phyloP scores from a whole-genome alignment of 2,113 vertebrate species.

The Procapra przewalskii region DNA sequence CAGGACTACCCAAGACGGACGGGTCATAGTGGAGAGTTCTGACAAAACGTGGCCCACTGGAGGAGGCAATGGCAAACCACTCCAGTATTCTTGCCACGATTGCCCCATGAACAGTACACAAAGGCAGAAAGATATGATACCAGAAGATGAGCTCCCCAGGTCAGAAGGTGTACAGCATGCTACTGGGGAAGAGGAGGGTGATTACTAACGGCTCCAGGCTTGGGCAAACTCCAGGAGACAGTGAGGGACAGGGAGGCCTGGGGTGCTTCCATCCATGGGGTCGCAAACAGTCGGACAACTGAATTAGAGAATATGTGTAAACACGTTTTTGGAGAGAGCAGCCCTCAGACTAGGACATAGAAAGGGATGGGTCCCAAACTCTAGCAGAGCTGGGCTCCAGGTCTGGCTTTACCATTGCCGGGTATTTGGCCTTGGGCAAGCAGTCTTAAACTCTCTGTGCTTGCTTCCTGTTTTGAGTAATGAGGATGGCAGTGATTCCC shows the following conservation, averaged over 20 bases:
- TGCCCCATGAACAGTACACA: background rate
- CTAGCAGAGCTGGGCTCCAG: background rate
- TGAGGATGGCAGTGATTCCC: background rate
- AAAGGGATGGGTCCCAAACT: background rate
- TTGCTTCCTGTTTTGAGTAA: constrained; percentile 14
- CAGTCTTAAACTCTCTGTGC: background rate
- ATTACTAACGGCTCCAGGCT: background rate
- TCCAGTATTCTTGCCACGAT: background rate
- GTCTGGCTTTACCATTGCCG: background rate
- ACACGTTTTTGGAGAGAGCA: background rate
- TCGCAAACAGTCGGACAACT: background rate
- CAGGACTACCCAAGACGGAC: background rate
- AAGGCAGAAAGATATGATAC: background rate
- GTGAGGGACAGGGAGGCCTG: background rate
- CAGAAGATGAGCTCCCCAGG: background rate
- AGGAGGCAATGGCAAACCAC: background rate
- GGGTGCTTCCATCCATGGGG: background rate
- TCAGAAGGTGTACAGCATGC: background rate
- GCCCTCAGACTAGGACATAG: background rate
- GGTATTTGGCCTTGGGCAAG: background rate
- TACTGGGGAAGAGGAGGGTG: background rate
- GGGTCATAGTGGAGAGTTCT: background rate
- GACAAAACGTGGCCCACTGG: background rate
- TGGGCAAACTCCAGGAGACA: background rate
- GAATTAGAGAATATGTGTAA: background rate